Base-by-base conservation (phyloP, 2,888 invertebrate species). In the Cerceris rybyensis region DNA sequence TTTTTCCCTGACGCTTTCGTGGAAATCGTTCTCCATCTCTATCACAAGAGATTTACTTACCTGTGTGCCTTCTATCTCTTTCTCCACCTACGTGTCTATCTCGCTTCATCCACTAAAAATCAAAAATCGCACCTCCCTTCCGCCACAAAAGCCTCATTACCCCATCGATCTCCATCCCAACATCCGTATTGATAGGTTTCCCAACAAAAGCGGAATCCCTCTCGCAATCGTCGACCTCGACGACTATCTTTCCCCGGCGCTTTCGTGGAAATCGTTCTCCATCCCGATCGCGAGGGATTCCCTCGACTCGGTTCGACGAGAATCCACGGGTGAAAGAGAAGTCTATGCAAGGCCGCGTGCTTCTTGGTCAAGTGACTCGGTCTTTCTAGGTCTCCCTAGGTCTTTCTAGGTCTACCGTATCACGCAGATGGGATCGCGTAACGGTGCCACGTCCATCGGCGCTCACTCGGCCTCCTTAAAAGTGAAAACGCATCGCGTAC, bases 201-300 rank as follows among this genome's bases (percentile, higher is more conserved):
- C 61, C 50, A 63, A 59, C 63, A 63, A 75, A n/a, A 14, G 42
- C 17, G 39, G 7, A 46, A 28, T 28, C 46, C 11, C 46, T 46
- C 46, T 46, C 11, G 46, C 46, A 46, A 46, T 11, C 13, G 39
- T 0, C 68, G 75, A 43, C 60, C 78, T 71, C 71, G 78, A 11
- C 6, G 14, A 54, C 74, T 75, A 64, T 71, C 28, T 28, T 28
- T 28, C 28, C 54, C 71, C 83, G 76, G 39, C 61, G 63, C 69
- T 42, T 75, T 70, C 61, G 28, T 83, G 71, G 73, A 80, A 83
- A 83, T 65, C 41, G 71, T 83, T 80, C 83, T 70, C 55, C 70
- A 72, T 50, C 14, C 42, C 28, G 70, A 70, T 63, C 65, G 67
- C 73, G 58, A 63, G 67, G 72, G 80, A 77, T 75, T 78, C 63